Evolutionary conservation across 1,140 invertebrate species (phyloP).

Genomic region (Meloidogyne exigua): DNA sequence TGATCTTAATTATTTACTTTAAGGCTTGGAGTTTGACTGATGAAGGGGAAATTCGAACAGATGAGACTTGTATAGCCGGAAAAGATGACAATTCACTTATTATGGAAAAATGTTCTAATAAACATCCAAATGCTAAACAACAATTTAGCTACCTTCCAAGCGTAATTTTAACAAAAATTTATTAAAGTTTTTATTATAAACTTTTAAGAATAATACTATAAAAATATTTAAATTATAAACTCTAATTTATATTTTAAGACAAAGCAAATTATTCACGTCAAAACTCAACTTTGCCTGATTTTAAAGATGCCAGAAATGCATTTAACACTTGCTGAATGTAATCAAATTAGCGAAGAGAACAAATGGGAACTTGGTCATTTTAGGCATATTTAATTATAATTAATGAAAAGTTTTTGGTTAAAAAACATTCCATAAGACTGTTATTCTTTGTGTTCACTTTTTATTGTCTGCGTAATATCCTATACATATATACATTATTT

Average conservation of each 20-base stretch:
- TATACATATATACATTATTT: not conserved
- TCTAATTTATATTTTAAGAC: constrained; percentile 12
- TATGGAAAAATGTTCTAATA: constrained; percentile 46
- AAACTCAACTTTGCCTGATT: constrained; percentile 23
- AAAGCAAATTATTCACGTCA: constrained; percentile 26
- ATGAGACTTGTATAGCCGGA: constrained; percentile 43
- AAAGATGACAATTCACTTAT: constrained; percentile 12
- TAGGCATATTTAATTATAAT: not conserved
- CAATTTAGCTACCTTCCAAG: constrained; percentile 38
- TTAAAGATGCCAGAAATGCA: constrained; percentile 7
- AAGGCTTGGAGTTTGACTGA: constrained; percentile 47
- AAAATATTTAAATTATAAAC: too few relatives aligned
- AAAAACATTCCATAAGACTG: not conserved
- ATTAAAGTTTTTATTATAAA: too few relatives aligned
- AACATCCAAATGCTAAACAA: constrained; percentile 27
- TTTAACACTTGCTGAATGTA: not conserved
- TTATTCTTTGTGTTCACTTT: not conserved
- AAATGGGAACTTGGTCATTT: constrained; percentile 1
- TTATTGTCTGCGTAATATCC: not conserved
- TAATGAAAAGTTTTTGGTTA: not conserved
- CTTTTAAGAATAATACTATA: too few relatives aligned
- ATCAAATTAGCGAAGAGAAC: not conserved
- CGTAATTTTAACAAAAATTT: constrained; percentile 5
- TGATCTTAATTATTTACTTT: not conserved
- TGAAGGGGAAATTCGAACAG: constrained; percentile 49